Conservation (phyloP, 1,140 invertebrate genomes). For the Drosophila repleta region DNA sequence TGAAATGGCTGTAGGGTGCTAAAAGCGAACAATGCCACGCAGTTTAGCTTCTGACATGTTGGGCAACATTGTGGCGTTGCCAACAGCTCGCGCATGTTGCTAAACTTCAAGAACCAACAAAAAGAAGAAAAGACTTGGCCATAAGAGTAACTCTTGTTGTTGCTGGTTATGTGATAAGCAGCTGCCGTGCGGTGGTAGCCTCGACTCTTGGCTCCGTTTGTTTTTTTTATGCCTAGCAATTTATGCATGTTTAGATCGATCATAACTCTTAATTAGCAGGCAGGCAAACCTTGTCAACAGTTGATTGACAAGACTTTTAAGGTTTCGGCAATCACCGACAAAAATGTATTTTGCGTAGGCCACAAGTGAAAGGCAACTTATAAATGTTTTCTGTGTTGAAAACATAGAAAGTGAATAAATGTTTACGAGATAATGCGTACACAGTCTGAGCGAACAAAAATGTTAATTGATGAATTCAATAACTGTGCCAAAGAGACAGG, state of each 20-base stretch:
- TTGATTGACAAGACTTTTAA: conserved; percentile 80
- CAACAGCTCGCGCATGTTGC: conserved; percentile 45
- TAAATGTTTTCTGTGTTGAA: conserved; percentile 19
- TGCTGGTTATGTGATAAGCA: conserved; percentile 37
- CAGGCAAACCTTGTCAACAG: conserved; percentile 73
- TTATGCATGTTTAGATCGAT: conserved; percentile 75
- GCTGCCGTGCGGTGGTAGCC: conserved; percentile 38
- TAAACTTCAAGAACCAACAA: conserved; percentile 24
- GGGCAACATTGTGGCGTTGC: conserved; percentile 55
- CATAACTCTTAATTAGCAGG: conserved; percentile 78
- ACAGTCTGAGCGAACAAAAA: neutral
- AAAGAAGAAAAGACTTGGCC: neutral
- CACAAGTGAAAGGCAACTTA: conserved; percentile 66
- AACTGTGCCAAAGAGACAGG: neutral
- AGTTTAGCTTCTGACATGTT: conserved; percentile 70
- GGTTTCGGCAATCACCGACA: conserved; percentile 69
- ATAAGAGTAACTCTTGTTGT: conserved; percentile 12
- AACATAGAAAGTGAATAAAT: conserved; percentile 28
- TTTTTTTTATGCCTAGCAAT: conserved; percentile 49
- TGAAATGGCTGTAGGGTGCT: conserved; percentile 71
- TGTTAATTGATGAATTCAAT: conserved; percentile 6
- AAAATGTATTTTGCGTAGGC: conserved; percentile 60
- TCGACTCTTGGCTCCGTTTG: conserved; percentile 8
- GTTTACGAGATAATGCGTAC: neutral
- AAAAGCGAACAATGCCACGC: conserved; percentile 66